Conservation (phyloP, 2,797 vertebrate species). For the Gila robusta region DNA sequence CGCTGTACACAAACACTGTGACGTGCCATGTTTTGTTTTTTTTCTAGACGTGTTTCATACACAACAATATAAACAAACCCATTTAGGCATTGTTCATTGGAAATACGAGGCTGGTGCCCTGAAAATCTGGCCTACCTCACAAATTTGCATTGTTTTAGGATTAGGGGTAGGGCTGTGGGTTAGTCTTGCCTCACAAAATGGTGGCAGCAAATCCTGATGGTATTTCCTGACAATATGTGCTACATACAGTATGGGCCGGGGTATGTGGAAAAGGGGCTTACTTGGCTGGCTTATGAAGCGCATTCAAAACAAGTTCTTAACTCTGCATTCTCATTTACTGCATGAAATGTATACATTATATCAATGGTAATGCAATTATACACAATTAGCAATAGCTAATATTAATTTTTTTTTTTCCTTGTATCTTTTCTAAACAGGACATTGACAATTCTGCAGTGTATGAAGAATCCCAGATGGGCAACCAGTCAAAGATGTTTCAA, state of each 20-base stretch:
- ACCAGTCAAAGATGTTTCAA: constrained; percentile 65
- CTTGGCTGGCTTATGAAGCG: not conserved
- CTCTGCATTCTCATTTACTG: constrained; percentile 3
- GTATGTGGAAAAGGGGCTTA: not conserved
- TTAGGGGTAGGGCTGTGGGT: not conserved
- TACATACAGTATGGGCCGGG: not conserved
- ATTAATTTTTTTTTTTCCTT: constrained; percentile 22
- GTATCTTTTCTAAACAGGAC: constrained; percentile 63
- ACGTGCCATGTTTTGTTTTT: not conserved
- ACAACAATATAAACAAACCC: not conserved
- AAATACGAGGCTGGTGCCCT: not conserved
- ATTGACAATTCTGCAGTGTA: constrained; percentile 76
- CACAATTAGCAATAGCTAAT: not conserved
- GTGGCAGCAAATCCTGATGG: not conserved
- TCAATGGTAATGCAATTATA: not conserved
- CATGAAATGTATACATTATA: not conserved
- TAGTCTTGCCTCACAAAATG: not conserved
- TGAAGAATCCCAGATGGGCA: constrained; percentile 67
- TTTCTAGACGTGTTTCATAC: not conserved
- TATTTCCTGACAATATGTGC: not conserved
- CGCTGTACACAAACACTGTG: not conserved
- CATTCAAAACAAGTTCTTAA: not conserved
- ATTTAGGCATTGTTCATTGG: not conserved
- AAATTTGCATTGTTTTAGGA: not conserved
- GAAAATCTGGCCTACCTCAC: not conserved